phyloP scores from a whole-genome alignment of 2,888 invertebrate species.

The Dicyrtomina minuta region DNA sequence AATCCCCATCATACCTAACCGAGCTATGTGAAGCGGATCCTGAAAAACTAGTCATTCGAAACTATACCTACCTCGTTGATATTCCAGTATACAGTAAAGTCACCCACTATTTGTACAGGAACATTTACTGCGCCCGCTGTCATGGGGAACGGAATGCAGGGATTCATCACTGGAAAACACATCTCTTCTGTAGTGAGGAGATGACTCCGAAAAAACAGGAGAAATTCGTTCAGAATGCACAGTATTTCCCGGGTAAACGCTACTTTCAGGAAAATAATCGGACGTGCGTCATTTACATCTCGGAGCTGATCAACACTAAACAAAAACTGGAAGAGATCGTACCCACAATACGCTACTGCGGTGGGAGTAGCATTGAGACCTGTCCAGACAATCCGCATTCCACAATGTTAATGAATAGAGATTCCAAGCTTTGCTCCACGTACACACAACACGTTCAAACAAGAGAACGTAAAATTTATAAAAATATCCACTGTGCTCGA shows the following conservation, averaged over 20 bases:
- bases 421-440: slow-evolving; percentile 40
- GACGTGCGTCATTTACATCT: slow-evolving; percentile 32
- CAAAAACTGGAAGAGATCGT: slow-evolving; percentile 7
- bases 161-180: slow-evolving; percentile 25
- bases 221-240: slow-evolving; percentile 26
- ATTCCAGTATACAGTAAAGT: slow-evolving; percentile 52
- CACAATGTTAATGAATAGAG: too few species aligned
- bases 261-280: slow-evolving; percentile 27
- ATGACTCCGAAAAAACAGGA: slow-evolving; percentile 24
- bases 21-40: slow-evolving; percentile 18
- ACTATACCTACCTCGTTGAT: slow-evolving; percentile 51
- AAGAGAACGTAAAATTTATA: slow-evolving; percentile 43
- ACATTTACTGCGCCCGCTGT: slow-evolving; percentile 55
- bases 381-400: not conserved
- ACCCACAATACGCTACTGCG: slow-evolving; percentile 27
- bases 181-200: slow-evolving; percentile 33
- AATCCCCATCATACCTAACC: slow-evolving; percentile 17
- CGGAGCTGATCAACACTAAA: slow-evolving; percentile 22
- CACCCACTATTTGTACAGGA: slow-evolving; percentile 53
- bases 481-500: slow-evolving; percentile 55
- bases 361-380: slow-evolving; percentile 13
- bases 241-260: slow-evolving; percentile 33
- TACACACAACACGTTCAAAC: slow-evolving; percentile 44
- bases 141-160: slow-evolving; percentile 43
- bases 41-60: not conserved